Evolutionary conservation across 1,140 invertebrate genomes (phyloP), one percentile per base, ranked within the genome.

Genomic region (Camponotus floridanus): DNA sequence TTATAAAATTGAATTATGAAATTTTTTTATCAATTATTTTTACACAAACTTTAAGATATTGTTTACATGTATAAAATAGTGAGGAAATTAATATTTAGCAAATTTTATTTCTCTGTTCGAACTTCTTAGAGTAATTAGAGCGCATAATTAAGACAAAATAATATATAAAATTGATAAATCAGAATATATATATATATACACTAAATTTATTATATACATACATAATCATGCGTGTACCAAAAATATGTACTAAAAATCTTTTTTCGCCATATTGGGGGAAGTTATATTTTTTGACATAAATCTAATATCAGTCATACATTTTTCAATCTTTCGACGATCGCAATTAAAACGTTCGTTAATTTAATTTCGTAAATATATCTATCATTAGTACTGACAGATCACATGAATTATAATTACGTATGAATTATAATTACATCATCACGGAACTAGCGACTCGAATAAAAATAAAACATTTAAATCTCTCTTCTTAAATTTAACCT

Each of bases 271-370:
- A 3, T 11, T 18, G 55, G 7, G 8, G 55, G 59, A 18, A 59
- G 39, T 13, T 59, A 59, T 11, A 57, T 36, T 57, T 74, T 74
- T 5, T 8, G 15, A 18, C 15, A 65, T 62, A 13, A n/a, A 67
- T 15, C 18, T 42, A 48, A 48, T 65, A 65, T 65, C 26, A 62
- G 11, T 51, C 26, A 26, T 55, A 57, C 33, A 67, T 13, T 33
- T 59, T 73, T 68, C 26, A 18, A 59, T 59, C 62, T 79, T 67
- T n/a, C 45, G 45, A 51, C 51, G 45, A 89, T 88, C 18, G 62
- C 87, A 76, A 89, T 89, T 89, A 88, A 88, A 88, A 76, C 48
- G 61, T 87, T 88, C 74, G 68, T 26, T 26, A 26, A 26, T 26
- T 74, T 88, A 89, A 87, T 45, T 45, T 80, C 26, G 55, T 55